Base-by-base conservation (phyloP, 2,113 vertebrate species). In the Collichthys lucidus region DNA sequence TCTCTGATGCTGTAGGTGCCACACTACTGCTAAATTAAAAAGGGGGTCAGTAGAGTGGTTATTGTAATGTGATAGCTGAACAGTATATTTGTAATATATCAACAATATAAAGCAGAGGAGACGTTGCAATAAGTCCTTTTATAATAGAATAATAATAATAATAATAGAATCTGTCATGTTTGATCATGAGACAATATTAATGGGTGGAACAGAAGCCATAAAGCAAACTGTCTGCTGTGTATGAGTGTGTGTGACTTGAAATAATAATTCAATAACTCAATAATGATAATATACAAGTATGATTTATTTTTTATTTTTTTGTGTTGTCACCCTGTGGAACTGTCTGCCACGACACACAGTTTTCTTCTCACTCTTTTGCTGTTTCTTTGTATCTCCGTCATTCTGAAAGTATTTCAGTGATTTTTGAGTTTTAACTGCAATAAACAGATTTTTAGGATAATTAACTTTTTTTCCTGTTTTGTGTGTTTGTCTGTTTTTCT, bases 361-460 rank as follows among this genome's bases (percentile, higher is more conserved):
- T 59, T 9, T 53, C 66, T 73, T 66, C 61, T 82, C 9, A 5
- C 70, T 60, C 64, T 86, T 73, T 62, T 46, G 22, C 49, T 69
- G 73, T 67, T 85, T 57, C 7, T 79, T 46, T 88, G 72, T 89
- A 74, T 84, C 67, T 79, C 69, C 80, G 55, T 85, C 69, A 59
- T 64, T 87, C 62, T 79, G 50, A 73, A 71, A 68, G 83, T 79
- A 74, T 68, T 82, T 77, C 47, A 62, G 73, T 91, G 78, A 75
- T 79, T 73, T 81, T 88, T 79, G 53, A 55, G 84, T 88, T 92
- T 91, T 72, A 90, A 88, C 71, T 86, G 92, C 92, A 95, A 94
- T 95, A 95, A 95, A 94, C 56, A 55, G 60, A 89, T 95, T 95
- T 95, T 83, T 92, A 83, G 86, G 79, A 94, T 64, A 77, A 84